These are phyloP conservation scores for Campoletis sonorensis DNA, from an alignment of 1,140 invertebrate genomes.

Conservation along the genomic window DNA sequence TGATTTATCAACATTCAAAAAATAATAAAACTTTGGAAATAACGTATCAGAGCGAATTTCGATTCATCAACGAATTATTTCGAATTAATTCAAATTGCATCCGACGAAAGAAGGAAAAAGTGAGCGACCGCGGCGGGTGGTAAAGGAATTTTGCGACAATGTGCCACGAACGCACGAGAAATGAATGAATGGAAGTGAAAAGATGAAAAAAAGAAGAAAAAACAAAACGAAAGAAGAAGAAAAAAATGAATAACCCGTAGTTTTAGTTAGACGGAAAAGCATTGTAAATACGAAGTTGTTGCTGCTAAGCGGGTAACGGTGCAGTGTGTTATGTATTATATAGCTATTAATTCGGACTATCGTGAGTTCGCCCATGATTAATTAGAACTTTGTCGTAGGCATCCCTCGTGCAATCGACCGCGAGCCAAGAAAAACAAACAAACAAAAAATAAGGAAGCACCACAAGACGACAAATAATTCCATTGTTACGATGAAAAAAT, in stretches of 20 bases:
- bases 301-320: conserved; percentile 51
- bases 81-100: no score
- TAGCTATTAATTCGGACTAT: conserved; percentile 55
- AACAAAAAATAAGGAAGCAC: neutral
- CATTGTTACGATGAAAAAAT: conserved; percentile 27
- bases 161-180: neutral
- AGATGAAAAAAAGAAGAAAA: conserved; percentile 31
- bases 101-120: neutral
- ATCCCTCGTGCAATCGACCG: conserved; percentile 38
- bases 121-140: neutral
- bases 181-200: conserved; percentile 16
- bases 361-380: conserved; percentile 50
- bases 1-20: no score
- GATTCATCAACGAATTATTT: no score
- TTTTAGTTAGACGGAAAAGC: conserved; percentile 51
- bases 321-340: conserved; percentile 58
- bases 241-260: conserved; percentile 46
- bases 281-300: conserved; percentile 58
- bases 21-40: no score
- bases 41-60: no score
- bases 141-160: neutral
- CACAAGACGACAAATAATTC: neutral
- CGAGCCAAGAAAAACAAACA: conserved; percentile 13
- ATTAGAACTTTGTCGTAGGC: conserved; percentile 47
- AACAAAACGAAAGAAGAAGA: conserved; percentile 25